Conservation (phyloP, 2,888 invertebrate genomes). For the Drosophila buzzatii region DNA sequence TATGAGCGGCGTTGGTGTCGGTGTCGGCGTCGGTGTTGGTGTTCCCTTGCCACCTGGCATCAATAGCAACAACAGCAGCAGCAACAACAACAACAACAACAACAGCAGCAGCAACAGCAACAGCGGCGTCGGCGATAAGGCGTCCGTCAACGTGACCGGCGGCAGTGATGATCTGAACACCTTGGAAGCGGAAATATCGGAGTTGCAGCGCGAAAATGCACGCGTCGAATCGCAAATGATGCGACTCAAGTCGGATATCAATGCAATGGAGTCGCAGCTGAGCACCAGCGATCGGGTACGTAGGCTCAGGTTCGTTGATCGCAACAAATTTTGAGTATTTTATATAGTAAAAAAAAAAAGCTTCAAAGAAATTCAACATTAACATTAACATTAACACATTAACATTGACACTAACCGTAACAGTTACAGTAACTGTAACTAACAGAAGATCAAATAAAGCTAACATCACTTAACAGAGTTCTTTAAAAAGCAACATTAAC, state of each 20-base stretch:
- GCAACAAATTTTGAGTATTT: conserved; percentile 78
- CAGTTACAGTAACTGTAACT: not conserved
- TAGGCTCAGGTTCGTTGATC: conserved; percentile 85
- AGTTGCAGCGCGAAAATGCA: conserved; percentile 95
- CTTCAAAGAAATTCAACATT: not conserved
- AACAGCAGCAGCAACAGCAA: conserved; percentile 29
- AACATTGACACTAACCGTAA: not conserved
- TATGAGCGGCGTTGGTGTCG: conserved; percentile 65
- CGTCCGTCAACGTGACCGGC: conserved; percentile 50
- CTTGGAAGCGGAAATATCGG: conserved; percentile 95
- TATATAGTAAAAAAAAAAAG: conserved; percentile 4
- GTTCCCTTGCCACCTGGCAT: conserved; percentile 55
- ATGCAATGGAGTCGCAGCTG: conserved; percentile 96
- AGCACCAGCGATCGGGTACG: conserved; percentile 95
- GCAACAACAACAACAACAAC: conserved; percentile 35
- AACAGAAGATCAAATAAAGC: too few relatives aligned
- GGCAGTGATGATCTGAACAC: conserved; percentile 93
- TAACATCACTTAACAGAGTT: too few relatives aligned
- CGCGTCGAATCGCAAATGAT: conserved; percentile 97
- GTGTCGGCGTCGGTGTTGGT: conserved; percentile 45
- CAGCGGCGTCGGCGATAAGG: conserved; percentile 36
- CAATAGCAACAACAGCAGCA: conserved; percentile 52
- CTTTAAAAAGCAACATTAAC: not conserved
- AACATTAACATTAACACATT: not conserved
- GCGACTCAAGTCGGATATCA: conserved; percentile 95